Conservation (phyloP, 2,888 invertebrate species). For the Silvanus unidentatus region DNA sequence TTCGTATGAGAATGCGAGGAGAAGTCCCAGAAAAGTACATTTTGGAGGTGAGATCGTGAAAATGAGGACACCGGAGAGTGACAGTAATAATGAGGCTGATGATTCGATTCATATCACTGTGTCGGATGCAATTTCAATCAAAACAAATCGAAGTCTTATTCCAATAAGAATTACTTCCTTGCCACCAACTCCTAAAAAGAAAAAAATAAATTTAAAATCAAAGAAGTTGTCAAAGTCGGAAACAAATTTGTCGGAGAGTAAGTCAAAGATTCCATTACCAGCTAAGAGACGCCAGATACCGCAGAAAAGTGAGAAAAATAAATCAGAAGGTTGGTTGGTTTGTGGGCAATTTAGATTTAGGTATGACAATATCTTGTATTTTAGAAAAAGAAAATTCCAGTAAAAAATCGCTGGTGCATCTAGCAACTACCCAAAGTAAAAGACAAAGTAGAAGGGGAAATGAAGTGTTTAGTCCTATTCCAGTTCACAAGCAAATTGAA, state of each 20-base stretch:
- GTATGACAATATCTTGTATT: no score
- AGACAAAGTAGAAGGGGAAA: conserved; percentile 20
- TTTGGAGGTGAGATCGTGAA: conserved; percentile 85
- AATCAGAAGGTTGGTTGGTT: no score
- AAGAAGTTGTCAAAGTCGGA: conserved; percentile 37
- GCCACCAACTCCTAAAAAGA: conserved; percentile 45
- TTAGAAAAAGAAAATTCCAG: no score
- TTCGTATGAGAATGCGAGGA: conserved; percentile 44
- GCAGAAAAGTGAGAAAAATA: no score
- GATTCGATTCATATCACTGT: conserved; percentile 29
- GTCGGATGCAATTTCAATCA: conserved; percentile 31
- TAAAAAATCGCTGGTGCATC: no score
- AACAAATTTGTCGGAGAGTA: conserved; percentile 32
- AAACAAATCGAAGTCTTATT: conserved; percentile 41
- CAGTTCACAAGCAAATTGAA: conserved; percentile 58
- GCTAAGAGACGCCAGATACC: no score
- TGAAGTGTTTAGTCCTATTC: conserved; percentile 33
- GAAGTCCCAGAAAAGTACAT: conserved; percentile 67
- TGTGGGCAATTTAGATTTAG: no score
- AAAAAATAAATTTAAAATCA: conserved; percentile 35
- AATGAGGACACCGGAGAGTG: conserved; percentile 79
- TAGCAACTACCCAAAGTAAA: no score
- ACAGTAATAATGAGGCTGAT: conserved; percentile 54
- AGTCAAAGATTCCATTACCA: conserved; percentile 31
- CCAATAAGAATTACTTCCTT: conserved; percentile 45